Base-by-base conservation (phyloP, 2,888 invertebrate species). In the Clivina fossor region DNA sequence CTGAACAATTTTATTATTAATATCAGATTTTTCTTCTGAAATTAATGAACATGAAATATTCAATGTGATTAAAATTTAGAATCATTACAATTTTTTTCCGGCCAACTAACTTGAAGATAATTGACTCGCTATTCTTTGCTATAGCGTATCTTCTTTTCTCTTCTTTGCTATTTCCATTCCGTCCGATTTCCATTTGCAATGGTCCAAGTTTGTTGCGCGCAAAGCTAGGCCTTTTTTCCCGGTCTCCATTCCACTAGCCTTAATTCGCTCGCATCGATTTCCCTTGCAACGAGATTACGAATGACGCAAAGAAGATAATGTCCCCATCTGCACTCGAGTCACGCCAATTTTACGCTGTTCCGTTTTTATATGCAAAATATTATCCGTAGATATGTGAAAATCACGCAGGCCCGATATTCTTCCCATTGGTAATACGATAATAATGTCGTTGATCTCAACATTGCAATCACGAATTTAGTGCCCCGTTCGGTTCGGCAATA, bases 251-350 rank as follows among this genome's bases (percentile, higher is more conserved):
- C n/a, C n/a, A n/a, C n/a, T n/a, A n/a, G n/a, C n/a, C n/a, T 61
- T 59, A 61, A 61, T 62, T 60, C 62, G n/a, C n/a, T 44, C 30
- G 55, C 54, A 58, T 62, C 60, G 62, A 62, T 62, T 62, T 61
- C 61, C 60, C 59, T 62, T 60, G 60, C 62, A 62, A 62, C 58
- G 61, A 63, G 63, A 63, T 63, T 63, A 61, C 58, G 54, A 24
- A 18, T 18, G 18, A 24, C n/a, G 11, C 30, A 15, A 28, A 11
- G 16, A 26, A 8, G 28, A 30, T 32, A 24, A 20, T 22, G 43
- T 35, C 22, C 49, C 33, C 16, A 51, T 40, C 37, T 32, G 22
- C 46, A 32, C 38, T 20, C 35, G 19, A 40, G 61, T 59, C 60
- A 58, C 58, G 56, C 44, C 30, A 57, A 20, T 46, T 57, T 32